Evolutionary conservation across 30 jellyfish, hydroid and myxozoan genomes (phyloP), one percentile per base, ranked within the genome.

Genomic region (Turritopsis dohrnii): DNA sequence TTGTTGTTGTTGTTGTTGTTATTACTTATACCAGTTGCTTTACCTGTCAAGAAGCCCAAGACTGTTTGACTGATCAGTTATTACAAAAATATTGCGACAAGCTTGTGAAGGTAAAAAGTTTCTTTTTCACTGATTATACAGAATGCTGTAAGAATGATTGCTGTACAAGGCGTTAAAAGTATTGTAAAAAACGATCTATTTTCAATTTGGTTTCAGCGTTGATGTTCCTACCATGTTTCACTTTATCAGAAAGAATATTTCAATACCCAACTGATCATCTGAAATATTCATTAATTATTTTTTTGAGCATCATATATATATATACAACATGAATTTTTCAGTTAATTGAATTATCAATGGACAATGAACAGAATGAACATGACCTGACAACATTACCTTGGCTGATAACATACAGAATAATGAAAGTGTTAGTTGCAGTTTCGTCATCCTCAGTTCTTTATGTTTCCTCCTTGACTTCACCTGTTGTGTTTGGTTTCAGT

Each of bases 271-370:
- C n/a, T n/a, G n/a, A n/a, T n/a, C n/a, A n/a, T n/a, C n/a, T n/a
- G n/a, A n/a, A n/a, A n/a, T n/a, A n/a, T n/a, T n/a, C n/a, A n/a
- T n/a, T n/a, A n/a, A n/a, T n/a, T n/a, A n/a, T n/a, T n/a, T n/a
- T n/a, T n/a, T n/a, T n/a, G n/a, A n/a, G n/a, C n/a, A n/a, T n/a
- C n/a, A n/a, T n/a, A n/a, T n/a, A n/a, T n/a, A n/a, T n/a, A n/a
- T n/a, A n/a, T n/a, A n/a, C n/a, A n/a, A n/a, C n/a, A n/a, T n/a
- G n/a, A n/a, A n/a, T n/a, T 9, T 82, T 29, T 0, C 54, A 92
- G 97, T 75, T 92, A 1, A 86, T 92, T 71, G 97, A 92, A 80
- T 41, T 85, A 66, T 87, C 97, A 21, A 87, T 92, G 96, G 96
- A 84, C 71, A 65, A 71, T 31, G 97, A 92, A 52, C 77, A 71